A percentile compares a stretch with the other conserved stretches of the same genome.
phyloP scores from a whole-genome alignment of 2,113 vertebrate species.

The Tyrannus savana region DNA sequence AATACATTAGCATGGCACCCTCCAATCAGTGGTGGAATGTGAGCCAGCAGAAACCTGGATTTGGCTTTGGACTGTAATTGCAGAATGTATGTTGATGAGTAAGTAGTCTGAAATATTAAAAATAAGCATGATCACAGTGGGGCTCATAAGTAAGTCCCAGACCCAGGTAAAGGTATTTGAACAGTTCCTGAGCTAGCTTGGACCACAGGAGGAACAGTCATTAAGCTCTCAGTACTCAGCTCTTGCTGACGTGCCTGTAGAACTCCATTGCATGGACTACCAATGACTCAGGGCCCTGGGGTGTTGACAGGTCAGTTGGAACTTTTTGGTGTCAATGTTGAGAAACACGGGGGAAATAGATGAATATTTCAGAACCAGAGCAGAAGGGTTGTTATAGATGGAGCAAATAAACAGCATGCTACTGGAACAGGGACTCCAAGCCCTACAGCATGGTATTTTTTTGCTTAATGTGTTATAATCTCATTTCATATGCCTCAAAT shows the following conservation, averaged over 20 bases:
- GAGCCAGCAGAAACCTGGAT: not conserved
- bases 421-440: not conserved
- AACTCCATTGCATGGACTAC: not conserved
- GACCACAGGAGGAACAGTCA: not conserved
- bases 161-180: not conserved
- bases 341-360: not conserved
- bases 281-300: not conserved
- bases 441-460: not conserved
- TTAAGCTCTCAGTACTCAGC: not conserved
- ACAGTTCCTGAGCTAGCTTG: not conserved
- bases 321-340: not conserved
- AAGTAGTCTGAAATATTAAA: not conserved
- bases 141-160: not conserved
- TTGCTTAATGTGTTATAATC: not conserved
- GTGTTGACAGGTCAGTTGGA: not conserved
- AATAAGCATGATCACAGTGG: not conserved
- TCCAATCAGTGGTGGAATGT: fast-evolving
- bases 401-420: not conserved
- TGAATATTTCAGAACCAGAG: not conserved
- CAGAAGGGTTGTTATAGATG: not conserved
- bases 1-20: fast-evolving
- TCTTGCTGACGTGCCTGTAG: not conserved
- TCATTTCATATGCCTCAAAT: not conserved
- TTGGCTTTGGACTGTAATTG: not conserved
- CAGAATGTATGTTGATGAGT: not conserved